Percentiles rank a stretch among this genome's conserved stretches.
Evolutionary conservation across 2,888 invertebrate genomes (phyloP).

Genomic region (Lasioglossum pauxillum): DNA sequence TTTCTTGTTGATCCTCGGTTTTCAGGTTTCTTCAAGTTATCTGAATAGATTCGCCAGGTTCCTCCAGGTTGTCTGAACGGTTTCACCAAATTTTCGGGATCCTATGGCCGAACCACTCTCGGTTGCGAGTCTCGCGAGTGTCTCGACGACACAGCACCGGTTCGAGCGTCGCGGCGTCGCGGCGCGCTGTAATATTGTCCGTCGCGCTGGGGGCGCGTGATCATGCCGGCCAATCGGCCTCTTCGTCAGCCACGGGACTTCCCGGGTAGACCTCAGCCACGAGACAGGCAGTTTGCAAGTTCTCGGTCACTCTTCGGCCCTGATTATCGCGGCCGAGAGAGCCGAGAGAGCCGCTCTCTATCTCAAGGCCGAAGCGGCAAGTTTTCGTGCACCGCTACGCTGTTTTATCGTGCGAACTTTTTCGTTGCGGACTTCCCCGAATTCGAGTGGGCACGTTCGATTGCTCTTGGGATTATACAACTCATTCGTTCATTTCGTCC

Average conservation of each 20-base stretch:
- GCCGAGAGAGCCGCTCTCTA: not conserved
- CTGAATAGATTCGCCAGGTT: not conserved
- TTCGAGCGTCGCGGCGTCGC: conserved; percentile 30
- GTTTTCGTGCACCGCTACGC: not conserved
- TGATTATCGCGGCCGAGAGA: conserved; percentile 15
- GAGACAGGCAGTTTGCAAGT: conserved; percentile 30
- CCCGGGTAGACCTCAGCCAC: conserved; percentile 50
- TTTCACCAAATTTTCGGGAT: too few species aligned
- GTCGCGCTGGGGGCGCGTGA: not conserved
- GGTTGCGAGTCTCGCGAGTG: conserved; percentile 30
- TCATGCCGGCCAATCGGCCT: conserved; percentile 50
- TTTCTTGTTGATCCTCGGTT: not conserved
- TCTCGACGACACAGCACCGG: conserved; percentile 33
- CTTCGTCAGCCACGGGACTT: conserved; percentile 60
- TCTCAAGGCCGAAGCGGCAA: not conserved
- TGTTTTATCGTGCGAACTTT: not conserved
- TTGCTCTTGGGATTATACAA: not conserved
- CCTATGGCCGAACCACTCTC: too few species aligned
- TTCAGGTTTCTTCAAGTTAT: not conserved
- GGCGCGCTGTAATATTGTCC: conserved; percentile 47
- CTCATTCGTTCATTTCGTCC: not conserved
- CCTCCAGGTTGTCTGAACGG: not conserved
- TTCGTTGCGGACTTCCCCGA: not conserved
- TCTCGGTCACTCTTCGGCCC: conserved; percentile 31
- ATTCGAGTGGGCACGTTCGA: not conserved